A percentile compares a stretch with the other conserved stretches of the same genome.
Conservation (phyloP, 2,888 invertebrate species). For the Sisyra terminalis region DNA sequence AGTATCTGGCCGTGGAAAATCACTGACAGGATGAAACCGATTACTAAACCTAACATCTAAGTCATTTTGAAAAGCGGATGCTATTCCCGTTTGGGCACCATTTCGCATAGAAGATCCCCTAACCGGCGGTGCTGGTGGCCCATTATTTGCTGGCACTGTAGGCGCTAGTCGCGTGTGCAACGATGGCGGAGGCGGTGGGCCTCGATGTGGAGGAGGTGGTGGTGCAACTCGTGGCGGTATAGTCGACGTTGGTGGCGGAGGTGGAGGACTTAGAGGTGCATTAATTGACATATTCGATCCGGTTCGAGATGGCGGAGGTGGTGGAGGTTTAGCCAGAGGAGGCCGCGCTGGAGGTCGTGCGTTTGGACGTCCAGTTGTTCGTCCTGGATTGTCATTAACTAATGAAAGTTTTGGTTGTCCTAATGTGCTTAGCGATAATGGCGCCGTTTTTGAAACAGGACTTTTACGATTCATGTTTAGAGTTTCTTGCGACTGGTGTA, state of each 20-base stretch:
- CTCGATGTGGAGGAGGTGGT: constrained; percentile 27
- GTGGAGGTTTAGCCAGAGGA: constrained; percentile 40
- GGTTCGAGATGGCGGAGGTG: constrained; percentile 28
- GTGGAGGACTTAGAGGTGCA: constrained; percentile 14
- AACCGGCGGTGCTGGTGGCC: constrained; percentile 39
- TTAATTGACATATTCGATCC: constrained; percentile 8
- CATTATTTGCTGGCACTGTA: constrained; percentile 19
- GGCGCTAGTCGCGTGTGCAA: constrained; percentile 12
- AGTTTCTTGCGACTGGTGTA: constrained; percentile 37
- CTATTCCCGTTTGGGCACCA: constrained; percentile 15
- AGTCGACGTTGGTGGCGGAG: constrained; percentile 21
- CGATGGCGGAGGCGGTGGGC: constrained; percentile 27
- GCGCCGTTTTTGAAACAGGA: constrained; percentile 16
- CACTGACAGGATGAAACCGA: constrained; percentile 39
- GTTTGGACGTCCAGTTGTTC: constrained; percentile 20
- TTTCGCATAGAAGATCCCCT: constrained; percentile 45
- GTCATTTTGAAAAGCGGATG: constrained; percentile 27
- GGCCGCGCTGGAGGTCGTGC: constrained; percentile 28
- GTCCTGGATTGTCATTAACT: constrained; percentile 12
- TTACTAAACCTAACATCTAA: constrained; percentile 51
- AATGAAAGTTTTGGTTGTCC: constrained; percentile 18
- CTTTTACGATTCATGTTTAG: constrained; percentile 19
- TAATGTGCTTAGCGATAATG: constrained; percentile 19
- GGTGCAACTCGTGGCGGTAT: constrained; percentile 24
- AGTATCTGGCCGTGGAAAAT: constrained; percentile 53